These are phyloP conservation scores for Pachliopta kotzebuea DNA, from an alignment of 2,888 invertebrate species.

Conservation along the genomic window DNA sequence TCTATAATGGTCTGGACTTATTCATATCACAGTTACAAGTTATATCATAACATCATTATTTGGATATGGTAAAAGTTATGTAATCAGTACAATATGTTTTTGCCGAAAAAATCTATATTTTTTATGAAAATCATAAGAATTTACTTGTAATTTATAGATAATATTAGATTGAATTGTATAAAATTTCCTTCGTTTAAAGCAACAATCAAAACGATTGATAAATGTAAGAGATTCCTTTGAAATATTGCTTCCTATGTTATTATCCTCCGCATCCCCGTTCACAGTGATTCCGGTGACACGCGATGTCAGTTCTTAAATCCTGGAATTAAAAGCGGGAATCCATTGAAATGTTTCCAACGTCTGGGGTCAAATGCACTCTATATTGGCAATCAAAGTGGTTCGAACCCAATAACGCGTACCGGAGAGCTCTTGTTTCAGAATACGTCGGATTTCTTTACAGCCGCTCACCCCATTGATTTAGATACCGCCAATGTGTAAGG, in stretches of 20 bases:
- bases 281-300: neutral
- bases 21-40: too few species aligned
- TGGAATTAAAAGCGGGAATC: slow-evolving; percentile 29
- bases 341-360: slow-evolving; percentile 22
- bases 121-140: too few species aligned
- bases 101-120: too few species aligned
- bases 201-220: neutral
- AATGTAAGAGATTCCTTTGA: slow-evolving; percentile 2
- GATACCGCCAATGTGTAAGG: slow-evolving; percentile 4
- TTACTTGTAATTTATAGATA: too few species aligned
- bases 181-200: neutral
- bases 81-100: too few species aligned
- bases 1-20: too few species aligned
- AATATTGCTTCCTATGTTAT: slow-evolving; percentile 1
- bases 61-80: too few species aligned
- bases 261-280: neutral
- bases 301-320: slow-evolving; percentile 19
- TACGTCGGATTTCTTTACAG: slow-evolving; percentile 33
- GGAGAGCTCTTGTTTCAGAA: slow-evolving; percentile 37
- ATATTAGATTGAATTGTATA: too few species aligned
- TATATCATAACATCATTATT: too few species aligned
- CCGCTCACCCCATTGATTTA: slow-evolving; percentile 25
- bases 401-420: slow-evolving; percentile 41
- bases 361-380: slow-evolving; percentile 32
- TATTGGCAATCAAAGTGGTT: slow-evolving; percentile 41